Conservation (phyloP, 30 jellyfish, hydroid and myxozoan species). For the Aurelia aurita region DNA sequence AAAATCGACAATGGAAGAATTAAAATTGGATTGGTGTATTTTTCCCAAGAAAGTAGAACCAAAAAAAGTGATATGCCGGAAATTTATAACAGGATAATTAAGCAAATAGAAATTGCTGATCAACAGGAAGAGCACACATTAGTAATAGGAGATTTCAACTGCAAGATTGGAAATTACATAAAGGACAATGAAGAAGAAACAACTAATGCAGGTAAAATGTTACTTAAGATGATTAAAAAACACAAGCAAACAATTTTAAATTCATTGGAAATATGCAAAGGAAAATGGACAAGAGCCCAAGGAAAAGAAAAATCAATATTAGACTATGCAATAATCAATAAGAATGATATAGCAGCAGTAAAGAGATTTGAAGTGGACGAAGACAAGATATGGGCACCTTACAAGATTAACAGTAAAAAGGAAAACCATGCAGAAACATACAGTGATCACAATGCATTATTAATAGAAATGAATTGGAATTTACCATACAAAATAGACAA, state of each 20-base stretch:
- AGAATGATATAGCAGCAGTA: neutral
- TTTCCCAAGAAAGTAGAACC: constrained; percentile 13
- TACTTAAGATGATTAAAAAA: neutral
- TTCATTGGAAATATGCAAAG: neutral
- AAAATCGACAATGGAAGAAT: too few species aligned
- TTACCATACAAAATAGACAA: too few species aligned
- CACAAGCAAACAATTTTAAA: neutral
- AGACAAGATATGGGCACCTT: constrained; percentile 8
- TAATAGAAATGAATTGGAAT: too few species aligned
- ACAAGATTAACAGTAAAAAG: neutral
- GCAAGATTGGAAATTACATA: neutral
- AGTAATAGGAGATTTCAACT: constrained; percentile 38
- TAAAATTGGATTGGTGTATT: constrained; percentile 40
- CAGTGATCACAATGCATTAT: too few species aligned
- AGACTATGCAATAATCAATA: constrained; percentile 10
- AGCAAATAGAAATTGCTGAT: neutral
- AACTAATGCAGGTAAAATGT: constrained; percentile 17
- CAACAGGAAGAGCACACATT: neutral
- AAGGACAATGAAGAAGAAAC: constrained; percentile 2
- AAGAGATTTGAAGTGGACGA: neutral
- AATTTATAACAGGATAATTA: constrained; percentile 16
- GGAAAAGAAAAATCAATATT: neutral
- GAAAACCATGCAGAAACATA: neutral
- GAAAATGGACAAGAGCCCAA: constrained; percentile 31
- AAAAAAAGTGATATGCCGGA: neutral